Evolutionary conservation across 2,113 vertebrate species (phyloP).

Genomic region (Motacilla alba): DNA sequence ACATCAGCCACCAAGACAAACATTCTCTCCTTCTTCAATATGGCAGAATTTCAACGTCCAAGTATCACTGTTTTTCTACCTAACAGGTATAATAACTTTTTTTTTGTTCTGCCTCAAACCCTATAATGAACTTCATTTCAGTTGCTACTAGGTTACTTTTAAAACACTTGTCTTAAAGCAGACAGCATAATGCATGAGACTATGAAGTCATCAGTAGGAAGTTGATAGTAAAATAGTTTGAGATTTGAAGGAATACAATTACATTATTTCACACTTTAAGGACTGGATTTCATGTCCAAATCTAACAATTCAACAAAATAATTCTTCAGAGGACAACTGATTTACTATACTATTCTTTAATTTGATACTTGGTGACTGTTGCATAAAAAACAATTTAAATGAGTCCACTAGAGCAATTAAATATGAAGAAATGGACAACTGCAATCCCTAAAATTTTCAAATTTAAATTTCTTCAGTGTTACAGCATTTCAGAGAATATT

Average conservation of each 20-base stretch:
- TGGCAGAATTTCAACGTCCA: neutral
- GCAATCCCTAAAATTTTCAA: neutral
- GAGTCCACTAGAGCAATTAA: neutral
- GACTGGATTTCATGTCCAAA: neutral
- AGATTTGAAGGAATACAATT: neutral
- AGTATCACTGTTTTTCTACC: neutral
- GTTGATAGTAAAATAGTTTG: neutral
- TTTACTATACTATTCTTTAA: neutral
- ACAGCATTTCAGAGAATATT: neutral
- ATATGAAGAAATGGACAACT: neutral
- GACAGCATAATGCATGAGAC: neutral
- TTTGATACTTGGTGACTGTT: neutral
- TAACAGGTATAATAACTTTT: neutral
- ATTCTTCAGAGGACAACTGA: neutral
- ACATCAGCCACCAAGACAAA: neutral
- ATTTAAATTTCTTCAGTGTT: neutral
- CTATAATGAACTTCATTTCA: neutral
- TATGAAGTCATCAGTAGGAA: neutral
- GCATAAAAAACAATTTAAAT: neutral
- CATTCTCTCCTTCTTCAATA: neutral
- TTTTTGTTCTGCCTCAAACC: neutral
- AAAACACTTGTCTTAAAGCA: neutral
- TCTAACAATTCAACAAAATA: neutral
- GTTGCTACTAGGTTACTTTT: neutral
- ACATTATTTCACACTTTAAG: neutral